Base-by-base conservation (phyloP, 2,888 invertebrate genomes). In the Chrysolina haemoptera region DNA sequence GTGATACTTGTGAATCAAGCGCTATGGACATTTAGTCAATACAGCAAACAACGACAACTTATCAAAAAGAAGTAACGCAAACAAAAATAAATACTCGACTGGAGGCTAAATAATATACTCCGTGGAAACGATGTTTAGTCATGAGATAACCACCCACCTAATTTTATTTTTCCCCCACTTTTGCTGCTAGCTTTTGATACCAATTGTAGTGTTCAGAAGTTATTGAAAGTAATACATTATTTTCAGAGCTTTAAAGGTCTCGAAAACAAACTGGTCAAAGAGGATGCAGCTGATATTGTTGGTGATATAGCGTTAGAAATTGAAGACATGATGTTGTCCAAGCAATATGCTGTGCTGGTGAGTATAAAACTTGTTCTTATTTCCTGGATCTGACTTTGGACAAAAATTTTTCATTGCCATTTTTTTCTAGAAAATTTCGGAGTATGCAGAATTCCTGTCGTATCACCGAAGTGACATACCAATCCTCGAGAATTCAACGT, bases 261-360 rank as follows among this genome's bases (percentile, higher is more conserved):
- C 9, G 78, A 80, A 70, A 78, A 83, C 48, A 78, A 82, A 67
- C 71, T 83, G 8, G 79, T 78, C 20, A 66, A 78, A 55, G 82
- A 79, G 63, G 76, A 81, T 68, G 95, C 96, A 11, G 90, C 90
- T 79, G 91, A 92, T 84, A 89, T 97, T 85, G 93, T 95, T 35
- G 92, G 93, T 82, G 94, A 94, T 76, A 94, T 96, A 90, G 93
- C 95, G 5, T 91, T 92, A 73, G 94, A 95, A 82, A 94, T 98
- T 76, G 93, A 94, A 84, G 91, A 91, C 65, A 95, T 96, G 93
- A 94, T 96, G 93, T 93, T 94, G 78, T 91, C 94, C 27, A 96
- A 96, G 89, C 93, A 94, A 79, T 93, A 94, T 80, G 96, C 96
- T 5, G 94, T 97, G 6, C 84, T 92, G 91, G 96, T 87, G 93